A percentile compares a stretch with the other conserved stretches of the same genome.
Conservation (phyloP, 2,797 vertebrate genomes). For the Falco biarmicus region DNA sequence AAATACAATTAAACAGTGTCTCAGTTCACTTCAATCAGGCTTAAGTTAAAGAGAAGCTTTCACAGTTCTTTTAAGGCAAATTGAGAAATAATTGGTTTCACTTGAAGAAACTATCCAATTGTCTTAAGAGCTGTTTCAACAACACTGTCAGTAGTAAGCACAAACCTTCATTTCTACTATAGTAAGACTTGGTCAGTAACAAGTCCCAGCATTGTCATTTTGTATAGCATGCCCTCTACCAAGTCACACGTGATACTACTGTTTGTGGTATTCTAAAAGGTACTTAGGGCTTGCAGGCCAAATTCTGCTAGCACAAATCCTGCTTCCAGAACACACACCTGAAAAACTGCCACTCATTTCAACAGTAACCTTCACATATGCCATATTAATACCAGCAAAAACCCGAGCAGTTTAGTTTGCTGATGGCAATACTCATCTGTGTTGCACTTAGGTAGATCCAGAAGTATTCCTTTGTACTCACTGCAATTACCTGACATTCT, state of each 20-base stretch:
- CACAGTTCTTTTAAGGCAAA: constrained; percentile 83
- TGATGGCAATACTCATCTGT: not conserved
- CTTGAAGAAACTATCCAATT: constrained; percentile 59
- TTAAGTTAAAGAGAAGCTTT: constrained; percentile 78
- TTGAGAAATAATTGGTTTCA: constrained; percentile 73
- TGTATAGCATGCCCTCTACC: not conserved
- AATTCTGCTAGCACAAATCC: constrained; percentile 22
- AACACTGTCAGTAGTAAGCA: constrained; percentile 64
- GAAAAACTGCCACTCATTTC: not conserved
- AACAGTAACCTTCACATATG: not conserved
- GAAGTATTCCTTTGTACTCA: not conserved
- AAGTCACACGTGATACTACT: not conserved
- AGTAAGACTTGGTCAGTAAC: not conserved
- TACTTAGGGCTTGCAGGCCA: constrained; percentile 38
- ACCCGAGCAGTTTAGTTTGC: not conserved
- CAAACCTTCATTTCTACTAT: constrained; percentile 24
- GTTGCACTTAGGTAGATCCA: not conserved
- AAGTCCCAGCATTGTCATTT: not conserved
- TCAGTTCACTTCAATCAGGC: constrained; percentile 78
- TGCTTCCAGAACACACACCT: not conserved
- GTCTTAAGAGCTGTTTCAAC: constrained; percentile 39
- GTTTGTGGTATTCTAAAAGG: constrained; percentile 3
- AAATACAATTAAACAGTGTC: constrained; percentile 84
- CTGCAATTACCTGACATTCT: constrained; percentile 15
- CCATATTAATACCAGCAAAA: not conserved